These are phyloP conservation scores for Oreamnos americanus DNA, from an alignment of 2,113 vertebrate genomes.

Conservation along the genomic window DNA sequence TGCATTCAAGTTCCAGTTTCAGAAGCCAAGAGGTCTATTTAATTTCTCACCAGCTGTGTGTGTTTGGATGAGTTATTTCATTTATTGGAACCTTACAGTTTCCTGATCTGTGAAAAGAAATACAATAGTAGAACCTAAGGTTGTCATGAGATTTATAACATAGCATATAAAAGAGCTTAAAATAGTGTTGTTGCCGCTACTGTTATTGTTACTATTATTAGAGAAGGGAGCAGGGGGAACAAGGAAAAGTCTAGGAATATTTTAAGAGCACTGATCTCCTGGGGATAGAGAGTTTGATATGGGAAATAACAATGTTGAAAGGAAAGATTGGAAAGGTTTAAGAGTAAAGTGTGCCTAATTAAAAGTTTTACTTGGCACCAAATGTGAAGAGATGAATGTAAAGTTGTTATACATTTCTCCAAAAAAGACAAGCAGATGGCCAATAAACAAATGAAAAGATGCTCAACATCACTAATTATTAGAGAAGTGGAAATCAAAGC, in stretches of 20 bases:
- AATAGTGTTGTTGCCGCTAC: not conserved
- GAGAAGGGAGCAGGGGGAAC: not conserved
- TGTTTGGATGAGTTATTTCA: not conserved
- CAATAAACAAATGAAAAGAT: not conserved
- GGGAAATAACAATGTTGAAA: not conserved
- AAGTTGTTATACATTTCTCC: not conserved
- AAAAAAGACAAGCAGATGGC: not conserved
- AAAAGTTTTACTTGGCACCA: not conserved
- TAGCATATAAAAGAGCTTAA: not conserved
- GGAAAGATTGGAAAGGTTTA: not conserved
- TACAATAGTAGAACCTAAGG: not conserved
- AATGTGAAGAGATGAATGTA: not conserved
- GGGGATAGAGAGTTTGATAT: not conserved
- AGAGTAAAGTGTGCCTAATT: not conserved
- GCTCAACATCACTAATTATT: not conserved
- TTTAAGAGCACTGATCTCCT: not conserved
- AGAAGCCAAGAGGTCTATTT: not conserved
- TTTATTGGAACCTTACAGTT: not conserved
- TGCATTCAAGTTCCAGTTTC: not conserved
- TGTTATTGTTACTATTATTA: not conserved
- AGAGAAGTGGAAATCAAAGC: not conserved
- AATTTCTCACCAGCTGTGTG: not conserved
- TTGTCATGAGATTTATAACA: not conserved
- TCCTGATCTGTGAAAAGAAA: not conserved
- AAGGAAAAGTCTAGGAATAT: not conserved